Conservation (phyloP, 2,113 vertebrate species). For the Propithecus coquereli region DNA sequence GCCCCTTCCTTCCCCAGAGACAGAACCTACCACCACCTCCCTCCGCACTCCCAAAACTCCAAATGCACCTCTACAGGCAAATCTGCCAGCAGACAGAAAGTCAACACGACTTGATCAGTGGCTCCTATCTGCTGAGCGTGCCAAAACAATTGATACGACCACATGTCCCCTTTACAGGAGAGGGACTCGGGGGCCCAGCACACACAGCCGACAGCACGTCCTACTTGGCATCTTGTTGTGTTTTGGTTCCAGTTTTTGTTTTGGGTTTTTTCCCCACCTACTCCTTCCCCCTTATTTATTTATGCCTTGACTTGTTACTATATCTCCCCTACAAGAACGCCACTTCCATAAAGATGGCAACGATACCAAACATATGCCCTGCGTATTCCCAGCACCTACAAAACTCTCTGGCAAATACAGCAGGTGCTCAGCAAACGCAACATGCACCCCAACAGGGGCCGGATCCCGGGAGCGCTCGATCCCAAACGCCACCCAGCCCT, state of each 20-base stretch:
- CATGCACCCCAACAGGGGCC: accelerated
- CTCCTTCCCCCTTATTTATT: not conserved
- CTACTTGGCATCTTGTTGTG: not conserved
- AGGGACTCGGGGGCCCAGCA: not conserved
- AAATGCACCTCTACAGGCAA: not conserved
- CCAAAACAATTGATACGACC: accelerated
- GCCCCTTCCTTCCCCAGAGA: not conserved
- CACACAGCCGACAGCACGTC: not conserved
- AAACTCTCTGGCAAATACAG: not conserved
- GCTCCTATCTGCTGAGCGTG: accelerated
- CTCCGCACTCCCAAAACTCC: not conserved
- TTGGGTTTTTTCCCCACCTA: not conserved
- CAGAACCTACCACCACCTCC: not conserved
- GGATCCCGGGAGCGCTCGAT: not conserved
- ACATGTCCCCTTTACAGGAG: not conserved
- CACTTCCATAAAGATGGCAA: not conserved
- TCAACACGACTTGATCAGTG: accelerated
- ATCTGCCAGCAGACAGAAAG: not conserved
- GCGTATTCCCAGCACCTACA: not conserved
- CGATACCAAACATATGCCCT: not conserved
- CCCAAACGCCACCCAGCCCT: not conserved
- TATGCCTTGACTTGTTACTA: not conserved
- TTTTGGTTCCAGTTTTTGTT: not conserved
- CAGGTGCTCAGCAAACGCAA: not conserved
- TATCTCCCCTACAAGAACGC: not conserved